Evolutionary conservation across 1,140 invertebrate genomes (phyloP).

Genomic region (Anthonomus grandis): DNA sequence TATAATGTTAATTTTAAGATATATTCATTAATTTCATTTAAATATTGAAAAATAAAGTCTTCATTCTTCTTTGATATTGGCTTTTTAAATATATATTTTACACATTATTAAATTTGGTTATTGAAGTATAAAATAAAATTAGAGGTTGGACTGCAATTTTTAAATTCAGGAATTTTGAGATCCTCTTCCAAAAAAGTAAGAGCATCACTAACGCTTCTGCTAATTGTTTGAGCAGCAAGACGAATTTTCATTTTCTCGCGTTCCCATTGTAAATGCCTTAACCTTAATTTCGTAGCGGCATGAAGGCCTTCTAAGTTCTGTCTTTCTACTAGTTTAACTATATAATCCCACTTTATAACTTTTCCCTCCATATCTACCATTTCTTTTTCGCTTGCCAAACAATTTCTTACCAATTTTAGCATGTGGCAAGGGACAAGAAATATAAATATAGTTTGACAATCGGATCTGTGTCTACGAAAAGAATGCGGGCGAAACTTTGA

Average conservation of each 20-base stretch:
- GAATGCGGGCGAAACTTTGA: no score
- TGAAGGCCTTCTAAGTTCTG: slow-evolving; percentile 16
- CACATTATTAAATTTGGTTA: slow-evolving; percentile 10
- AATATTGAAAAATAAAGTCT: no score
- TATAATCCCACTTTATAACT: slow-evolving; percentile 11
- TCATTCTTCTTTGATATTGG: no score
- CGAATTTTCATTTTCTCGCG: slow-evolving; percentile 24
- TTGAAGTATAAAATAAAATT: slow-evolving; percentile 12
- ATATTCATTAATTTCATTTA: slow-evolving; percentile 23
- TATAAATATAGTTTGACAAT: no score
- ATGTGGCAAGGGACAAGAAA: slow-evolving; percentile 18
- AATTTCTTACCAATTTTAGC: slow-evolving; percentile 23
- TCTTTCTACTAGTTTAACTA: no score
- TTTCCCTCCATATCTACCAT: slow-evolving; percentile 1
- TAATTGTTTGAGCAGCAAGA: slow-evolving; percentile 18
- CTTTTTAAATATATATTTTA: no score
- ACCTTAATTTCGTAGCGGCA: slow-evolving; percentile 14
- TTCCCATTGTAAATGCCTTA: slow-evolving; percentile 17
- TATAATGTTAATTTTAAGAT: slow-evolving; percentile 23
- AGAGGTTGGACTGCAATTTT: not conserved
- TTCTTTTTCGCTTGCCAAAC: slow-evolving; percentile 3
- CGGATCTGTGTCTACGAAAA: no score
- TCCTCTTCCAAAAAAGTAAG: slow-evolving; percentile 11
- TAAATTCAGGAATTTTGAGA: not conserved
- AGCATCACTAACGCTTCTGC: slow-evolving; percentile 21